Base-by-base conservation (phyloP, 2,113 vertebrate genomes). In the Hippopotamus amphibius region DNA sequence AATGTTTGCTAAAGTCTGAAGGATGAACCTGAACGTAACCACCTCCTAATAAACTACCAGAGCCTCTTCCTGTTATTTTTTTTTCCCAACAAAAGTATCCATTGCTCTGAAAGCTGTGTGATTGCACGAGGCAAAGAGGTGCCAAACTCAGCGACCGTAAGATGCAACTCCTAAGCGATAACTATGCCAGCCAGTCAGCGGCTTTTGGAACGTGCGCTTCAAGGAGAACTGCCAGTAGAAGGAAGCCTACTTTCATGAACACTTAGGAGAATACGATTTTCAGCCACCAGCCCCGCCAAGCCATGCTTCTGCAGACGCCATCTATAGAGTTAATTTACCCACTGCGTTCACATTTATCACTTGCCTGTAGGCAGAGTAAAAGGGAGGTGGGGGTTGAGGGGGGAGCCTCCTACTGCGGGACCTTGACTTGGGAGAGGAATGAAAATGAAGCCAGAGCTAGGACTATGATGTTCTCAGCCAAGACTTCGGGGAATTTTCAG, bases 221-320 rank as follows among this genome's bases (percentile, higher is more conserved):
- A 14, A 46, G 26, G 41, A 71, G 5, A 55, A 5, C 80, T 1
- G 3, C 13, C 41, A 26, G 24, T 9, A 13, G n/a, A 16, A 77
- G 61, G 26, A 12, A 37, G 30, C 43, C 21, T 30, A 30, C 6
- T 2, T 46, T 55, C 24, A 68, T 10, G n/a, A 65, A 43, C 41
- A 24, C 6, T 53, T 16, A 8, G 71, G 61, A 83, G 76, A 95
- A 59, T 21, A 53, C 4, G 57, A 76, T 59, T 30, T 11, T 48
- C 19, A n/a, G 24, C 37, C 46, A 14, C 37, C 6, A 17, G 12
- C 24, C 46, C 24, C 8, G 28, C 9, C 30, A 14, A 79, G n/a
- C 26, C 5, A 0, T 5, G n/a, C 28, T 41, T 57, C 24, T 72
- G 26, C 41, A 92, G 46, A 84, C 21, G 0, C n/a, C 1, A 0